phyloP scores from a whole-genome alignment of 2,888 invertebrate species.

The Plusia festucae region DNA sequence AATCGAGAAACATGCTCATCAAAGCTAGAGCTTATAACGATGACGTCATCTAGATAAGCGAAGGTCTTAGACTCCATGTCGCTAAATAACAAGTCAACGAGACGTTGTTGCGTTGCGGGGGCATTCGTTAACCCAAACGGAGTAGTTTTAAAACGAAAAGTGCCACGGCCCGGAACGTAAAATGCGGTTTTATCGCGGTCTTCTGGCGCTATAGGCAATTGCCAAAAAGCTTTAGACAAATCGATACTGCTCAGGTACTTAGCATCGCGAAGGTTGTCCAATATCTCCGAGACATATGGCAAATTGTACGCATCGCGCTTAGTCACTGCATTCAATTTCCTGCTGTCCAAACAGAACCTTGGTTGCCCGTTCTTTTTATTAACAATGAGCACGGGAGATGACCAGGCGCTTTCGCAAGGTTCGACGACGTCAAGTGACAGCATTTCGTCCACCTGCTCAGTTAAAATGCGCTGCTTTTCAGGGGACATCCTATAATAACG shows the following conservation, averaged over 20 bases:
- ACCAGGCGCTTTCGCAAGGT: conserved; percentile 58
- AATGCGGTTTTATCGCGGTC: conserved; percentile 31
- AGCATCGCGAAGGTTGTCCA: conserved; percentile 58
- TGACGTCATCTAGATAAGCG: conserved; percentile 52
- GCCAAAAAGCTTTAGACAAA: too few species aligned
- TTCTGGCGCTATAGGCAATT: too few species aligned
- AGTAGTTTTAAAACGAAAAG: neutral
- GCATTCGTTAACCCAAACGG: conserved; percentile 32
- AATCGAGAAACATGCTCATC: conserved; percentile 43
- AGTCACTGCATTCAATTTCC: conserved; percentile 48
- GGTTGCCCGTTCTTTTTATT: conserved; percentile 53
- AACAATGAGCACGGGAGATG: conserved; percentile 44
- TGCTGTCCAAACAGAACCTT: conserved; percentile 54
- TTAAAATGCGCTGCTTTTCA: conserved; percentile 44
- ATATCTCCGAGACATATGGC: conserved; percentile 55
- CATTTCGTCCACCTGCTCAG: conserved; percentile 57
- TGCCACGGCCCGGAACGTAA: conserved; percentile 40
- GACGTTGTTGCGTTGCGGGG: conserved; percentile 55
- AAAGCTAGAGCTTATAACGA: conserved; percentile 37
- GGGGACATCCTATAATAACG: conserved; percentile 52
- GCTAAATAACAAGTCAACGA: conserved; percentile 40
- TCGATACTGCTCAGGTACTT: conserved; percentile 10
- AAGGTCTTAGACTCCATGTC: conserved; percentile 44
- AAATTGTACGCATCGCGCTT: conserved; percentile 39
- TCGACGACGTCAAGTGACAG: conserved; percentile 44